Conservation (phyloP, 2,888 invertebrate species). For the Pseudolycoriella hygida region DNA sequence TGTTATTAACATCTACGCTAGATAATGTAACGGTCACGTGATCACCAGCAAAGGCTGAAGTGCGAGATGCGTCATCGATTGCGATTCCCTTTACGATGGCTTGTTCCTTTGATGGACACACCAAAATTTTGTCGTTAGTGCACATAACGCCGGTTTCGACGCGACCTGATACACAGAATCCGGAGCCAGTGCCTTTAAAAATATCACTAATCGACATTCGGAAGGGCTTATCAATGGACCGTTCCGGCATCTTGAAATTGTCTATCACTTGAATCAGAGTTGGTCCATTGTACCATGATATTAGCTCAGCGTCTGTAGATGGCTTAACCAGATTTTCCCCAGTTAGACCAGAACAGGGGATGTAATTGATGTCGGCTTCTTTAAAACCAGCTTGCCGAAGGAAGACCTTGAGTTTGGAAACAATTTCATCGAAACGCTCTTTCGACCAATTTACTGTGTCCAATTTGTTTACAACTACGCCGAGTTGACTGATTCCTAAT, state of each 20-base stretch:
- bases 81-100: conserved; percentile 61
- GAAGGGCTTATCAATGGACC: conserved; percentile 75
- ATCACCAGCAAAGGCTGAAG: conserved; percentile 81
- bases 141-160: conserved; percentile 82
- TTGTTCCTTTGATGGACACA: conserved; percentile 70
- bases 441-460: conserved; percentile 91
- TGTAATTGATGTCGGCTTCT: conserved; percentile 68
- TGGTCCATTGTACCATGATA: conserved; percentile 69
- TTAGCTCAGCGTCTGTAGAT: conserved; percentile 42
- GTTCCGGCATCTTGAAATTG: conserved; percentile 67
- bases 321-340: conserved; percentile 76
- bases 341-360: conserved; percentile 91
- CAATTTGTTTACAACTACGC: conserved; percentile 92
- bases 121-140: conserved; percentile 68
- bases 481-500: conserved; percentile 78
- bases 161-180: conserved; percentile 76
- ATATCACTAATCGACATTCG: conserved; percentile 89
- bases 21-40: conserved; percentile 69
- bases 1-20: conserved; percentile 64
- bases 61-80: conserved; percentile 54
- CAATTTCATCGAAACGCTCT: conserved; percentile 79
- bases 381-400: conserved; percentile 84
- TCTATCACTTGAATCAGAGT: conserved; percentile 75
- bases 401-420: conserved; percentile 59
- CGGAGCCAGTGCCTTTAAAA: conserved; percentile 82